A percentile compares a stretch with the other conserved stretches of the same genome.
Conservation (phyloP, 2,113 vertebrate species). For the Rhabdomys dilectus region DNA sequence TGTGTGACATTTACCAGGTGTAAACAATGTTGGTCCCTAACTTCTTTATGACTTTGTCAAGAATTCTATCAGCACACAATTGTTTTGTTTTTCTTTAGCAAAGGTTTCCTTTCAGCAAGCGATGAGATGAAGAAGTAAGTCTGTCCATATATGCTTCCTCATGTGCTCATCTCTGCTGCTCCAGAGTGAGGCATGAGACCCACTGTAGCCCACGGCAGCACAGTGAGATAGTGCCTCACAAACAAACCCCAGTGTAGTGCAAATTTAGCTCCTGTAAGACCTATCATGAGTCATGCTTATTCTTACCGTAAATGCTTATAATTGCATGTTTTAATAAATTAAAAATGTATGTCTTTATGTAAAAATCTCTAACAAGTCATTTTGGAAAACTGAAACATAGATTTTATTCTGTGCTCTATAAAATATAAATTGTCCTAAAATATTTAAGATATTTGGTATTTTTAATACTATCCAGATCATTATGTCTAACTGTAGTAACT, state of each 20-base stretch:
- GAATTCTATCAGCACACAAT: not conserved
- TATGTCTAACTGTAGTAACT: constrained; percentile 1
- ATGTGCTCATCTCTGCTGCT: no score
- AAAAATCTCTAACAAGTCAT: constrained; percentile 52
- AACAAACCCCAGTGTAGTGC: not conserved
- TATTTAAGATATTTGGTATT: not conserved
- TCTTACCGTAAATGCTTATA: constrained; percentile 9
- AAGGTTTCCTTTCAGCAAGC: not conserved
- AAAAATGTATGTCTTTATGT: constrained; percentile 56
- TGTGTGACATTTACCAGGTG: not conserved
- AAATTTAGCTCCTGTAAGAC: constrained; percentile 25
- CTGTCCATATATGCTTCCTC: no score
- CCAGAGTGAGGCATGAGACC: not conserved
- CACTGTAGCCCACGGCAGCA: not conserved
- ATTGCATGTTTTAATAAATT: constrained; percentile 47
- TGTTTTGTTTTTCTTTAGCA: not conserved
- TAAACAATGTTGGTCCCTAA: not conserved
- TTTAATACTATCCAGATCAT: constrained; percentile 37
- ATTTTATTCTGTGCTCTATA: not conserved
- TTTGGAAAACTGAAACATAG: constrained; percentile 56
- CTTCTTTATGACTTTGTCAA: not conserved
- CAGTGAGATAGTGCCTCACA: not conserved
- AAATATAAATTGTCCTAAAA: constrained; percentile 8
- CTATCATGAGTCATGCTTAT: not conserved
- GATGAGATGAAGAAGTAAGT: not conserved